These are phyloP conservation scores for Diplodus sargus DNA, from an alignment of 2,797 vertebrate genomes.

Conservation along the genomic window DNA sequence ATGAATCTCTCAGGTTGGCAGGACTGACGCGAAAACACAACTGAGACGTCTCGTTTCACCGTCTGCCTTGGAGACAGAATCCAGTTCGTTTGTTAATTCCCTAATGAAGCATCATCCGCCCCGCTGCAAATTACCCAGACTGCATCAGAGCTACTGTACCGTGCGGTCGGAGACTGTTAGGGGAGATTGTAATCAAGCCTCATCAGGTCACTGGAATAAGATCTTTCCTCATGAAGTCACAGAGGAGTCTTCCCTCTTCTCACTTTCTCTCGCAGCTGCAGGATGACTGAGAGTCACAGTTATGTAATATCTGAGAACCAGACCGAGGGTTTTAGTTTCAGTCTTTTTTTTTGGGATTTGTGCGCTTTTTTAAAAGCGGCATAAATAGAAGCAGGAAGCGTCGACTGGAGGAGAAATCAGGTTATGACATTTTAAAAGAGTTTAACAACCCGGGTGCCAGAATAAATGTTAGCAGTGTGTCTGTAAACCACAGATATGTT, in stretches of 20 bases:
- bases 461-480: too few species aligned
- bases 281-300: neutral
- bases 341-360: neutral
- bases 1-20: neutral
- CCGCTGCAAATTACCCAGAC: slow-evolving; percentile 18
- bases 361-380: neutral
- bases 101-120: slow-evolving; percentile 30
- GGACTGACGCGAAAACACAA: slow-evolving; percentile 6
- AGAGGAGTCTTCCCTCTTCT: neutral
- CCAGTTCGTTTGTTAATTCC: slow-evolving; percentile 18
- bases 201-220: slow-evolving; percentile 18
- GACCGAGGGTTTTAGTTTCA: neutral
- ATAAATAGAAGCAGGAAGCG: neutral
- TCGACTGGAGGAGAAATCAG: too few species aligned
- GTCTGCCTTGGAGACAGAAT: slow-evolving; percentile 4
- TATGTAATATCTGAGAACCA: too few species aligned
- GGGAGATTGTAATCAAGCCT: slow-evolving; percentile 18
- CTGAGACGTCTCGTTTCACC: slow-evolving; percentile 5
- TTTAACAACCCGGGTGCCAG: too few species aligned
- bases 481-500: too few species aligned
- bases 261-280: neutral
- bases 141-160: slow-evolving; percentile 23
- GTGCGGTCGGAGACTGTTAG: neutral
- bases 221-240: slow-evolving; percentile 3
- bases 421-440: too few species aligned